Evolutionary conservation across 1,140 invertebrate genomes (phyloP), one percentile per base, ranked within the genome.

Genomic region (Elymnias hypermnestra): DNA sequence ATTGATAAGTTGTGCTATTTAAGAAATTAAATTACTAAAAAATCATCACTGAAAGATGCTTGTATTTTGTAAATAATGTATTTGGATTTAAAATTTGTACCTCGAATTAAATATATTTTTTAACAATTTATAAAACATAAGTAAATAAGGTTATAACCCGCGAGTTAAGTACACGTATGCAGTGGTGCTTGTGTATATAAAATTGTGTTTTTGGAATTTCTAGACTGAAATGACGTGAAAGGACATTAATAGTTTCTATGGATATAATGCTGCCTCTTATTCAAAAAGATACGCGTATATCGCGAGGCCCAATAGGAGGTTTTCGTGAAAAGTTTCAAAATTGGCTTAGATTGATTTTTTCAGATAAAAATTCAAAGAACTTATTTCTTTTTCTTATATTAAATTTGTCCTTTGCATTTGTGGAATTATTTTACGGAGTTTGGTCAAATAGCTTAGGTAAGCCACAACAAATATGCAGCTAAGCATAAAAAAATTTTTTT

Each of bases 351-450:
- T 85, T 98, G 12, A 96, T 98, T 57, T 95, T 98, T 74, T 92
- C 96, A 1, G 97, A 99, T 79, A 91, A 91, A 70, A 97, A 95
- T 78, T 97, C 96, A 2, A 91, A 96, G 63, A 98, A 98, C 87
- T 88, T 99, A 52, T 97, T 99, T 78, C 86, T 97, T n/a, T 99
- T 99, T 73, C 89, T 99, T 0, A 50, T 98, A 28, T 87, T 99
- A 5, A 99, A 99, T 86, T 89, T 98, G 48, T 96, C 95, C 2
- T 97, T 98, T 87, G 96, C 97, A 2, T 98, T 99, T 88, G 95
- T 99, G 8, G 98, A 99, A 86, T 87, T 99, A 37, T 89, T 93
- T 39, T 99, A 99, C 87, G 98, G 98, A 47, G 90, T 98, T 58
- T 97, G 93, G 95, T 97, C 96, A 42, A 99, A 99, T 85, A 98